phyloP scores from a whole-genome alignment of 2,888 invertebrate genomes.

The Nemurella pictetii region DNA sequence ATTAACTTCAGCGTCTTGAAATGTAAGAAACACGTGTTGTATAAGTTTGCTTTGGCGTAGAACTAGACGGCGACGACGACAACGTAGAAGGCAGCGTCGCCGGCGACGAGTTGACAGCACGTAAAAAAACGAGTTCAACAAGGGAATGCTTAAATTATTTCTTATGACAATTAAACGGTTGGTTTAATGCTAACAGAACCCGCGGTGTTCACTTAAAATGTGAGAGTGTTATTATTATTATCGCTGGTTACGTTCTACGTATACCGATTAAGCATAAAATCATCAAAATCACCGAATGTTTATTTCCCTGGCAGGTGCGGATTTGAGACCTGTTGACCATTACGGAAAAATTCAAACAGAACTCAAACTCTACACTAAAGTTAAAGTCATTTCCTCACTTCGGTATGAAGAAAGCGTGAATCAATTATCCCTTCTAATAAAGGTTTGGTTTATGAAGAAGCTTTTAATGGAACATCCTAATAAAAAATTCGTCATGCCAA shows the following conservation, averaged over 20 bases:
- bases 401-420: neutral
- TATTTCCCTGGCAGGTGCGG: neutral
- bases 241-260: neutral
- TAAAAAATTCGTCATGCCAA: conserved; percentile 13
- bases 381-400: neutral
- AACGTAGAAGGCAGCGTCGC: neutral
- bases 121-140: neutral
- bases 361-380: neutral
- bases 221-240: neutral
- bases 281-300: neutral
- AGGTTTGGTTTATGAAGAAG: neutral
- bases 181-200: neutral
- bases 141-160: neutral
- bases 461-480: conserved; percentile 1
- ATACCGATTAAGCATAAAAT: neutral
- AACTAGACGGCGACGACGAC: neutral
- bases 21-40: neutral
- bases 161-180: neutral
- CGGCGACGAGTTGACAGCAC: neutral
- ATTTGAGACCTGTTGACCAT: neutral
- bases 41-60: neutral
- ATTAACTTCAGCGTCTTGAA: conserved; percentile 16
- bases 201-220: neutral
- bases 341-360: neutral
- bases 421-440: neutral